Evolutionary conservation across 1,140 invertebrate species (phyloP).

Genomic region (Akabosia matsudoensis): DNA sequence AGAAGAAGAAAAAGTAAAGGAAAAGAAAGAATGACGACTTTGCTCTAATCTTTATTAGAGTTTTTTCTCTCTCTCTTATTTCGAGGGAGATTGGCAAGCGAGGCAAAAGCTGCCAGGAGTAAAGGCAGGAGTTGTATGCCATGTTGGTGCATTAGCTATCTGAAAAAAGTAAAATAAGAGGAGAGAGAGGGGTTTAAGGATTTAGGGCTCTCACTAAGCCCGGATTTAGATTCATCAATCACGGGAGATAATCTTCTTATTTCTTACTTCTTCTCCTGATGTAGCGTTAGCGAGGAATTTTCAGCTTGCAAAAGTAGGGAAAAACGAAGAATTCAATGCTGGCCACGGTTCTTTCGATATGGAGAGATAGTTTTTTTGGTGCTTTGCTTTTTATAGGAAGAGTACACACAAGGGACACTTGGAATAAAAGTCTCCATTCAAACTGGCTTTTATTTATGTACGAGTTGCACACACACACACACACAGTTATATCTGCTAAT

Average conservation of each 20-base stretch:
- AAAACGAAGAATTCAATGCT: no score
- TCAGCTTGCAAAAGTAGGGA: background rate
- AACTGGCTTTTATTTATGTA: background rate
- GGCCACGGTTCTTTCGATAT: no score
- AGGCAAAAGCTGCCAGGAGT: conserved; percentile 5
- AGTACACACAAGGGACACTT: conserved; percentile 21
- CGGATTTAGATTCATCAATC: conserved; percentile 48
- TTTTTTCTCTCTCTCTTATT: no score
- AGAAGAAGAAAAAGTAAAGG: conserved; percentile 10
- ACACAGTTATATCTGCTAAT: background rate
- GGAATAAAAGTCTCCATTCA: conserved; percentile 12
- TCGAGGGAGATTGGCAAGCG: conserved; percentile 42
- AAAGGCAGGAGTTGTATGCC: background rate
- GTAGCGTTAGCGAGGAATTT: background rate
- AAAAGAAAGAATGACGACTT: conserved; percentile 23
- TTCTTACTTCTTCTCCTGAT: conserved; percentile 40
- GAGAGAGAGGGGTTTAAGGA: conserved; percentile 44
- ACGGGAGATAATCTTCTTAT: conserved; percentile 48
- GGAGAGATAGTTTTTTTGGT: no score
- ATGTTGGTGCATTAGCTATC: conserved; percentile 10
- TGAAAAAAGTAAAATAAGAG: background rate
- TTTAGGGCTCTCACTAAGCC: conserved; percentile 43
- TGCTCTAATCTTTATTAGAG: conserved; percentile 46
- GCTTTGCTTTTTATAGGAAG: no score
- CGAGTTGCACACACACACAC: no score